phyloP scores from a whole-genome alignment of 2,113 vertebrate genomes.

The Serinus canaria region DNA sequence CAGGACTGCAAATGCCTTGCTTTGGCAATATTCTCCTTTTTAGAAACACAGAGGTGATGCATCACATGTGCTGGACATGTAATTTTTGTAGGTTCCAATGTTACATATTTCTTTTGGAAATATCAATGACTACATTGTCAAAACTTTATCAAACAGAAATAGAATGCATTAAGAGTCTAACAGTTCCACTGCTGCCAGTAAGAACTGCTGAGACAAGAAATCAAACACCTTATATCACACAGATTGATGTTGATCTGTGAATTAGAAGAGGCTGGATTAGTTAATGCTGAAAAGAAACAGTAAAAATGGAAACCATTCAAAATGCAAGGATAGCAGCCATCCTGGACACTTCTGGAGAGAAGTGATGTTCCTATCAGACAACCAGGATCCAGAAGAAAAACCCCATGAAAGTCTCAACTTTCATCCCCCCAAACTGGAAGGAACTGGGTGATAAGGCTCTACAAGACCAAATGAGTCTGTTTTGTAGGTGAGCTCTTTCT shows the following conservation, averaged over 20 bases:
- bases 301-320: not conserved
- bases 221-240: not conserved
- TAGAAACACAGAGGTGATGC: not conserved
- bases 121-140: not conserved
- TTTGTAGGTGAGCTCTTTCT: not conserved
- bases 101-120: not conserved
- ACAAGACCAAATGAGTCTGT: not conserved
- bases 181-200: not conserved
- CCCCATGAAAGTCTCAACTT: accelerated
- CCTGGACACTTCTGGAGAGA: not conserved
- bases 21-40: not conserved
- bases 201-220: not conserved
- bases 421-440: not conserved
- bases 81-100: not conserved
- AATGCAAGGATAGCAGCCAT: not conserved
- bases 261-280: not conserved
- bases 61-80: not conserved
- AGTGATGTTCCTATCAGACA: not conserved
- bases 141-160: not conserved
- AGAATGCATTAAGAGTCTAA: not conserved
- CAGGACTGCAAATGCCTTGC: not conserved
- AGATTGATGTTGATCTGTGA: not conserved
- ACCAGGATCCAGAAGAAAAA: not conserved
- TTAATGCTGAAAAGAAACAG: not conserved
- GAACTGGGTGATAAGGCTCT: not conserved